Evolutionary conservation across 2,113 vertebrate genomes (phyloP).

Genomic region (Ovis canadensis): DNA sequence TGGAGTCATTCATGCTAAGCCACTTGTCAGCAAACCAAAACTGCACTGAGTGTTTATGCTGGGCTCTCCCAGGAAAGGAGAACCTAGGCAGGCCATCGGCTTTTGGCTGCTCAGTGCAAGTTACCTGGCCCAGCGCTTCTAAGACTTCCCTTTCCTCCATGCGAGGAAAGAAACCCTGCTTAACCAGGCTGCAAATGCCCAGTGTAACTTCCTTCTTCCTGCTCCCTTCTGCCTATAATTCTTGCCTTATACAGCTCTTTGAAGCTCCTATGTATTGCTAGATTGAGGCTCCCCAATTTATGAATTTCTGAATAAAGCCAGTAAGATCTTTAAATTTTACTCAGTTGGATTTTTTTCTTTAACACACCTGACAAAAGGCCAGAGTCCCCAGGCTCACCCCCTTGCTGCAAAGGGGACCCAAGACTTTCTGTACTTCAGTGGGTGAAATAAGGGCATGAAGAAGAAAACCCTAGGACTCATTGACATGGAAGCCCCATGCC

Average conservation of each 20-base stretch:
- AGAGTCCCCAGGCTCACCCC: background rate
- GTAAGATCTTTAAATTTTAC: background rate
- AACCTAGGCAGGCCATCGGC: background rate
- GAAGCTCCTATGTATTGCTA: background rate
- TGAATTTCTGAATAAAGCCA: background rate
- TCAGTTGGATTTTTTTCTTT: background rate
- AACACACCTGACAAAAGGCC: background rate
- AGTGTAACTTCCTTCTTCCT: background rate
- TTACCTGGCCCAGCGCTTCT: background rate
- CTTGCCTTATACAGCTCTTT: background rate
- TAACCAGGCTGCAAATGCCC: background rate
- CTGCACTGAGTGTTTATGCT: background rate
- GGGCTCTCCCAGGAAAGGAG: background rate
- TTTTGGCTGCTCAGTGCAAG: background rate
- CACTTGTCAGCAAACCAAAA: background rate
- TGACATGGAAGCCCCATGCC: too few species aligned
- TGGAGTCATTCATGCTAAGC: background rate
- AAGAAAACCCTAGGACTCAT: background rate
- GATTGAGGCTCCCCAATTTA: background rate
- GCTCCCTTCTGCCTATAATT: background rate
- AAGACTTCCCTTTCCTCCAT: background rate
- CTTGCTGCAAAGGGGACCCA: background rate
- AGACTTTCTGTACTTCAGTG: background rate
- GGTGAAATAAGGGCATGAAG: background rate
- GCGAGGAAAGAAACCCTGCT: background rate